These are phyloP conservation scores for Phengaris arion DNA, from an alignment of 2,888 invertebrate species.

Conservation along the genomic window DNA sequence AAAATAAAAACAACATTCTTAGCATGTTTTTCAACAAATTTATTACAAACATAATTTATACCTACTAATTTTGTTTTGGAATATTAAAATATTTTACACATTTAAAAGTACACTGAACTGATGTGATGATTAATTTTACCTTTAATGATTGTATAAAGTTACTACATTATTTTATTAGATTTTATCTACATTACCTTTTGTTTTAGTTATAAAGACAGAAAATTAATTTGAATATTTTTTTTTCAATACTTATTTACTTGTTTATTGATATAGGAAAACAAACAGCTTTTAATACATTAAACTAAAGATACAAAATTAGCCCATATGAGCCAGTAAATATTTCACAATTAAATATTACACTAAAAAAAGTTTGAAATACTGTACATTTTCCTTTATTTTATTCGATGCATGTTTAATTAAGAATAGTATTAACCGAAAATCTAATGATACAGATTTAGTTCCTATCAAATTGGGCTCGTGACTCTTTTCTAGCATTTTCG, in stretches of 20 bases:
- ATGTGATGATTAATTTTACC: not conserved
- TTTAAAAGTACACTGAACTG: constrained; percentile 1
- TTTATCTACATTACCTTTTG: not conserved
- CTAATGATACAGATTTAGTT: not conserved
- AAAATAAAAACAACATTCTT: not conserved
- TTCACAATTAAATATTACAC: no score
- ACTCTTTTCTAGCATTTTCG: no score
- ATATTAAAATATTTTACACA: constrained; percentile 4
- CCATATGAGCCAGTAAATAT: no score
- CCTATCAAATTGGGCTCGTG: not conserved
- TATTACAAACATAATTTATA: not conserved
- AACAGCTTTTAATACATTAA: no score
- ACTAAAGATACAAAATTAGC: no score
- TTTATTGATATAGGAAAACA: no score
- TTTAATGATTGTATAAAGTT: not conserved
- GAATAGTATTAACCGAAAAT: no score
- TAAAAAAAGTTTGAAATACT: no score
- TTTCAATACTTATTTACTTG: no score
- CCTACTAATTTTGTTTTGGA: constrained; percentile 11
- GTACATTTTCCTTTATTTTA: no score
- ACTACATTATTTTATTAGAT: not conserved
- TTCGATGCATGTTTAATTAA: no score
- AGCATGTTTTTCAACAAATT: not conserved
- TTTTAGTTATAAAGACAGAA: not conserved
- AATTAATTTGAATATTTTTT: not conserved